Percentiles rank a stretch among this genome's conserved stretches.
Conservation (phyloP, 1,140 invertebrate genomes). For the Helicoverpa armigera region DNA sequence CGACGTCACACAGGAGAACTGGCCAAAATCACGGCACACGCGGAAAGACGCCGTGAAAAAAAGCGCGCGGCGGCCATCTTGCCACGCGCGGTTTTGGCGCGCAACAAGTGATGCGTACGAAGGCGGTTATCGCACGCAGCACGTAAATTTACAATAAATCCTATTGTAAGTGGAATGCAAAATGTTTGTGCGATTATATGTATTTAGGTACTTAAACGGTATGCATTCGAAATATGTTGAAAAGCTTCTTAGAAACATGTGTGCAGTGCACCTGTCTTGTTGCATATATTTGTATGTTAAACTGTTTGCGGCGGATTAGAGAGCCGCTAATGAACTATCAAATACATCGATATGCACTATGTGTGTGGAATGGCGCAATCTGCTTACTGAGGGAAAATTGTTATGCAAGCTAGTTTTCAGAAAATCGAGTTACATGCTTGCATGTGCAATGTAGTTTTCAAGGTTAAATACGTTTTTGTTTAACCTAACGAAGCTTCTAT, state of each 20-base stretch:
- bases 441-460: not conserved
- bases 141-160: slow-evolving; percentile 85
- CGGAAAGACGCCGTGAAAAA: slow-evolving; percentile 79
- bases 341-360: slow-evolving; percentile 44
- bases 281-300: slow-evolving; percentile 49
- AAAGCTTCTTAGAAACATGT: slow-evolving; percentile 52
- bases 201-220: slow-evolving; percentile 80
- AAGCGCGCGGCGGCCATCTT: slow-evolving; percentile 70
- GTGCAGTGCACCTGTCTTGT: slow-evolving; percentile 40
- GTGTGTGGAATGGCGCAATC: slow-evolving; percentile 7
- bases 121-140: slow-evolving; percentile 66
- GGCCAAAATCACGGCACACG: slow-evolving; percentile 82
- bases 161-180: slow-evolving; percentile 81
- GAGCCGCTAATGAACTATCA: slow-evolving; percentile 38
- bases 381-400: slow-evolving; percentile 8
- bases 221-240: slow-evolving; percentile 71
- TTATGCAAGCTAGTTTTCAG: slow-evolving; percentile 4
- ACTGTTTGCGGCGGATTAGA: slow-evolving; percentile 36
- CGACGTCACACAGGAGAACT: slow-evolving; percentile 79
- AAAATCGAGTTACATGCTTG: not conserved
- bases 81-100: slow-evolving; percentile 81
- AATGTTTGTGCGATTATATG: slow-evolving; percentile 78
- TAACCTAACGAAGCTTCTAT: too few relatives aligned
- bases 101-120: slow-evolving; percentile 65
- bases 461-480: not conserved